Base-by-base conservation (phyloP, 1,140 invertebrate species). In the Drosophila subpulchrella region DNA sequence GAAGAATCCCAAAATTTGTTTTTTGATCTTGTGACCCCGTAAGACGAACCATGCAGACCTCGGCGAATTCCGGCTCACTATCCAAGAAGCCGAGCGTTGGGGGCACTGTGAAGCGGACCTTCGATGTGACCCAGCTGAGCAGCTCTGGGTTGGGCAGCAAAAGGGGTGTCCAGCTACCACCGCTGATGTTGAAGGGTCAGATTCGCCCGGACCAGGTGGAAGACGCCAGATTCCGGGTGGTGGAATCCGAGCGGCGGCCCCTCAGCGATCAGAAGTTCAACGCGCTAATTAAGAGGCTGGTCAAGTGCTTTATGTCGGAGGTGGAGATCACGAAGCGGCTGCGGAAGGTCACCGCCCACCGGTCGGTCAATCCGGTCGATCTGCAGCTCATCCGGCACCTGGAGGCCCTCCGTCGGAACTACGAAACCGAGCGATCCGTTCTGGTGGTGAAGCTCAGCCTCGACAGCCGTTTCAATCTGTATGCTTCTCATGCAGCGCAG, bases 251-350 rank as follows among this genome's bases (percentile, higher is more conserved):
- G 4, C 27, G 34, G 17, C 32, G 38, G 8, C 27, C 53, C n/a
- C 41, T 76, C 17, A 57, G 36, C 27, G 62, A 77, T 46, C 50
- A 47, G 34, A 55, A 68, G 15, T 77, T 68, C 20, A 50, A 76
- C n/a, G 54, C 41, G 2, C 32, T 47, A 4, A 60, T 76, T 42
- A 54, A 67, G 30, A 24, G 74, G 2, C 12, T 76, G 15, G 53
- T 76, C 15, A 68, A 76, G 20, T 76, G 54, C 24, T 68, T 76
- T 15, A 76, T 55, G 72, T 39, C 72, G 12, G 72, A 76, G 48
- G 61, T 75, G 48, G 61, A 57, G 12, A 66, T 76, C 24, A 59
- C 55, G 1, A 76, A 60, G 38, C 20, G 36, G 13, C 13, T 76
- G 42, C 73, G 62, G 10, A 53, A 55, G 47, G 11, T 46, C 2